Conservation (phyloP, 2,113 vertebrate genomes). For the Macrotis lagotis region DNA sequence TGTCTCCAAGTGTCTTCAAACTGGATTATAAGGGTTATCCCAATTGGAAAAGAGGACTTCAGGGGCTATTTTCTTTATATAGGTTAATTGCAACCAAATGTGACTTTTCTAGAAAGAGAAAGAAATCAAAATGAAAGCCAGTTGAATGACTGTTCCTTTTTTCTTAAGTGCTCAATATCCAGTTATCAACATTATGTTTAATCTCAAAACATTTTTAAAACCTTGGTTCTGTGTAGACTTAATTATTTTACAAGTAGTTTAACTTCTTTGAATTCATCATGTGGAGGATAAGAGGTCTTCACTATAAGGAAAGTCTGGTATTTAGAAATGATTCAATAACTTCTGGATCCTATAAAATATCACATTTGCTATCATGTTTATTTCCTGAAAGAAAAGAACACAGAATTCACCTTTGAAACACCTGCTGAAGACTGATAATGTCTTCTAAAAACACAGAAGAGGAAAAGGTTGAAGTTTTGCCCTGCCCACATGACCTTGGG, state of each 20-base stretch:
- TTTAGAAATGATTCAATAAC: conserved; percentile 43
- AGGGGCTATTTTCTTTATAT: conserved; percentile 78
- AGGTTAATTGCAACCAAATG: conserved; percentile 81
- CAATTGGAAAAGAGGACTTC: conserved; percentile 79
- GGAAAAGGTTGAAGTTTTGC: conserved; percentile 58
- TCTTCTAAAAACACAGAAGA: conserved; percentile 41
- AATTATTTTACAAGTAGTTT: conserved; percentile 69
- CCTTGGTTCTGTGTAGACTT: conserved; percentile 48
- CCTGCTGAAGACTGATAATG: conserved; percentile 33
- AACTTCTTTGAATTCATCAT: conserved; percentile 58
- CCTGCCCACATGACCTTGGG: neutral
- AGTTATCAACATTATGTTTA: conserved; percentile 41
- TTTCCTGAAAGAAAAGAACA: conserved; percentile 29
- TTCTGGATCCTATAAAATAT: neutral
- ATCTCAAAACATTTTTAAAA: conserved; percentile 18
- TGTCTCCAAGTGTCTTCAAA: conserved; percentile 74
- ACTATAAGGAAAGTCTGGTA: conserved; percentile 47
- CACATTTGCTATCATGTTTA: conserved; percentile 39
- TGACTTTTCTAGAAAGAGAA: conserved; percentile 64
- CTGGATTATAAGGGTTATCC: conserved; percentile 70
- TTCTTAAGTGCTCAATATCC: conserved; percentile 52
- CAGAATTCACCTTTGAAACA: neutral
- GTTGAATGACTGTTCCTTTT: conserved; percentile 64
- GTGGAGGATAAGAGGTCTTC: neutral
- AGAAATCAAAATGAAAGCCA: conserved; percentile 55